These are phyloP conservation scores for Bombus terrestris DNA, from an alignment of 1,140 invertebrate species.

Conservation along the genomic window DNA sequence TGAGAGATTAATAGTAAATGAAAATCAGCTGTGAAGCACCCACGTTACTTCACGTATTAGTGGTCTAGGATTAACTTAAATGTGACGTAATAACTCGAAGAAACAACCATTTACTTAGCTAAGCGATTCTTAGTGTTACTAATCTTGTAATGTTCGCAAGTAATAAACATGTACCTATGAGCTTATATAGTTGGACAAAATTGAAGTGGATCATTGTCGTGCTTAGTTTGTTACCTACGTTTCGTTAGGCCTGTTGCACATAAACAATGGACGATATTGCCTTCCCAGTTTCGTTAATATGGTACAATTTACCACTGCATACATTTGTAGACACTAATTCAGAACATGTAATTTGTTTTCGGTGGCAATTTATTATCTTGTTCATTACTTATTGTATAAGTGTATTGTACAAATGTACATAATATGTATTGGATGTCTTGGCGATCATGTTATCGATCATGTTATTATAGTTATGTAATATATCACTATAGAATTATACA, in stretches of 20 bases:
- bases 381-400: too few species aligned
- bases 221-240: not conserved
- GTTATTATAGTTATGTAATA: too few species aligned
- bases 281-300: not conserved
- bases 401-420: too few species aligned
- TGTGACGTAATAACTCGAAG: not conserved
- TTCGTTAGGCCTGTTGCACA: not conserved
- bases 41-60: not conserved
- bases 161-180: slow-evolving; percentile 40
- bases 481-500: not conserved
- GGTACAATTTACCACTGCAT: not conserved
- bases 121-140: not conserved
- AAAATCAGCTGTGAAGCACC: not conserved
- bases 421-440: too few species aligned
- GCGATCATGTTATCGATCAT: too few species aligned
- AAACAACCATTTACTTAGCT: not conserved
- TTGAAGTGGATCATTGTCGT: slow-evolving; percentile 34
- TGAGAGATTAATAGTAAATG: not conserved
- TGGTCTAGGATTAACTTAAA: too few species aligned
- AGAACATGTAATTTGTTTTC: not conserved
- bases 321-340: not conserved
- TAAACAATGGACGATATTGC: not conserved
- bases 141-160: slow-evolving; percentile 19
- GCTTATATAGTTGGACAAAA: slow-evolving; percentile 22
- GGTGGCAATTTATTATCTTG: not conserved